phyloP scores from a whole-genome alignment of 2,888 invertebrate genomes.

The Nysson spinosus region DNA sequence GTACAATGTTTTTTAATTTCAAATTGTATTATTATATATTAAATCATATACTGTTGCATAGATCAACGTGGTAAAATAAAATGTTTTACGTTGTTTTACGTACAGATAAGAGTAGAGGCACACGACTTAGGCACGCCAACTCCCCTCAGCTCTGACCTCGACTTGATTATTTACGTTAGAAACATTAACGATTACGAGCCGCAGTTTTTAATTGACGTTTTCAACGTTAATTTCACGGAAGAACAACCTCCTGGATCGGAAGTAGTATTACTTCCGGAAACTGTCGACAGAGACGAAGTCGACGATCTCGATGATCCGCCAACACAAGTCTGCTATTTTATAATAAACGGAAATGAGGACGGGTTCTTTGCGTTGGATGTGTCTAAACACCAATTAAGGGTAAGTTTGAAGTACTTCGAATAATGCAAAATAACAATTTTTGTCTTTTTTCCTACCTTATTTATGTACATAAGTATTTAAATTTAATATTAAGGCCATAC shows the following conservation, averaged over 20 bases:
- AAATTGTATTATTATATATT: too few species aligned
- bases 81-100: not conserved
- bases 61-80: too few species aligned
- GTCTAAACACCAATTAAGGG: constrained; percentile 84
- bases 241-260: constrained; percentile 83
- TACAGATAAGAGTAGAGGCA: constrained; percentile 91
- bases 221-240: constrained; percentile 85
- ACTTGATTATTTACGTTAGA: constrained; percentile 91
- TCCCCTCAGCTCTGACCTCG: constrained; percentile 90
- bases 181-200: constrained; percentile 94
- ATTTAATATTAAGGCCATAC: too few species aligned
- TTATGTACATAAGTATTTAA: too few species aligned
- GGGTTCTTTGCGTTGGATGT: constrained; percentile 85
- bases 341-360: constrained; percentile 90
- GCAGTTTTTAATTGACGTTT: constrained; percentile 87
- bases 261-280: constrained; percentile 85
- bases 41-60: too few species aligned
- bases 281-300: constrained; percentile 90
- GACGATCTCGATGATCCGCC: constrained; percentile 90
- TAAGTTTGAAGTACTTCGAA: constrained; percentile 78
- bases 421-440: too few species aligned
- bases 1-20: too few species aligned
- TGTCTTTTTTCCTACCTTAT: too few species aligned
- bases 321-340: constrained; percentile 93
- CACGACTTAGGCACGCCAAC: constrained; percentile 93